phyloP scores from a whole-genome alignment of 2,888 invertebrate species.

The Mesoligia furuncula region DNA sequence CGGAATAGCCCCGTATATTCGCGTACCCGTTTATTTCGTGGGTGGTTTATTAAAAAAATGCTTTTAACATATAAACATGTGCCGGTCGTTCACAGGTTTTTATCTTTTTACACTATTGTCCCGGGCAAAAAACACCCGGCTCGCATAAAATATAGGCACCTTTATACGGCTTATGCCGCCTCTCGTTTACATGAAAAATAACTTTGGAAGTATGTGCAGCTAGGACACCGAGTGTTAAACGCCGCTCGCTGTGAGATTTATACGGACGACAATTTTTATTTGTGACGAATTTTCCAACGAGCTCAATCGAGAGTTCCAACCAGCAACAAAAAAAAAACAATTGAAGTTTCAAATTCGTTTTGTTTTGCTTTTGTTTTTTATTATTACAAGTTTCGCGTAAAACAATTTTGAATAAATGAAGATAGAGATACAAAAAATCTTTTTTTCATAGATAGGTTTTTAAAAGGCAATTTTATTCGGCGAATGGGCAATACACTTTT shows the following conservation, averaged over 20 bases:
- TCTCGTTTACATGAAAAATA: constrained; percentile 70
- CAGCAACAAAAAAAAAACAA: constrained; percentile 16
- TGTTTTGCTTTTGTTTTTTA: constrained; percentile 18
- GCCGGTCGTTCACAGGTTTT: constrained; percentile 56
- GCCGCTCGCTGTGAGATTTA: constrained; percentile 40
- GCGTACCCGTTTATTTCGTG: constrained; percentile 41
- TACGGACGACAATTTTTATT: constrained; percentile 19
- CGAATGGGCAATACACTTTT: constrained; percentile 45
- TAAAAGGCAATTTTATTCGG: constrained; percentile 33
- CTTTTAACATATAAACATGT: constrained; percentile 61
- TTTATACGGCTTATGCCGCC: constrained; percentile 50
- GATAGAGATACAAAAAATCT: not conserved
- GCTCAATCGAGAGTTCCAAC: constrained; percentile 8
- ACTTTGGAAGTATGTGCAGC: constrained; percentile 66
- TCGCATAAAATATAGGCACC: constrained; percentile 63
- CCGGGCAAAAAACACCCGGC: constrained; percentile 56
- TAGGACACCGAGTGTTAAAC: constrained; percentile 56
- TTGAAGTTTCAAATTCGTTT: constrained; percentile 36
- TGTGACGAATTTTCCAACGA: constrained; percentile 29
- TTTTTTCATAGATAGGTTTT: constrained; percentile 1
- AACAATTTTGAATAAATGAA: constrained; percentile 5
- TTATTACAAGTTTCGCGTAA: not conserved
- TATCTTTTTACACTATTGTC: constrained; percentile 70
- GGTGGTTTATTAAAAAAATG: constrained; percentile 59
- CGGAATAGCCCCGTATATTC: constrained; percentile 34